phyloP scores from a whole-genome alignment of 2,797 vertebrate species.

The Pagetopsis macropterus region DNA sequence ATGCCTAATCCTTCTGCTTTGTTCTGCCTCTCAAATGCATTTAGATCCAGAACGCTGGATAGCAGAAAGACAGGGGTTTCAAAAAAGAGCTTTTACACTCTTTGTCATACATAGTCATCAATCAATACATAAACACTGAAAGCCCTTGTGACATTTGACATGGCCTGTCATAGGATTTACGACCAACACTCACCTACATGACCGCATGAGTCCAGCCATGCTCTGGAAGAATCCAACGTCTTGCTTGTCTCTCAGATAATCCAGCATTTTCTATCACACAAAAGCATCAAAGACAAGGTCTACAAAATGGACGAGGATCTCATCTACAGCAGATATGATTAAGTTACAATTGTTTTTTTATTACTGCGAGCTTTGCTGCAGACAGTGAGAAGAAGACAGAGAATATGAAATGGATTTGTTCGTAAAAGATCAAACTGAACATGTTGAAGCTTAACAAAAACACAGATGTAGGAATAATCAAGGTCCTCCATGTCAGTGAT shows the following conservation, averaged over 20 bases:
- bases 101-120: slow-evolving; percentile 26
- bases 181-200: slow-evolving; percentile 87
- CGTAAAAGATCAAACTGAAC: neutral
- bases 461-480: neutral
- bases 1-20: slow-evolving; percentile 97
- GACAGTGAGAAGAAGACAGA: neutral
- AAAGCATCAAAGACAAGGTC: slow-evolving; percentile 49
- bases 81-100: slow-evolving; percentile 19
- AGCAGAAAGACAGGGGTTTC: slow-evolving; percentile 10
- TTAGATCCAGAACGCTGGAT: slow-evolving; percentile 93
- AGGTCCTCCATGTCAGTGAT: neutral
- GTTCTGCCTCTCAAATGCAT: slow-evolving; percentile 96
- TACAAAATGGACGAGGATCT: slow-evolving; percentile 15
- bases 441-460: neutral
- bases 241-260: slow-evolving; percentile 91
- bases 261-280: slow-evolving; percentile 92
- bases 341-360: neutral
- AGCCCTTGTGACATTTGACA: slow-evolving; percentile 29
- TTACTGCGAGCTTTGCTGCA: neutral
- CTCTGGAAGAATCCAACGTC: slow-evolving; percentile 96
- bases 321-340: slow-evolving; percentile 17
- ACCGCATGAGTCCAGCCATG: slow-evolving; percentile 91
- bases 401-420: neutral
- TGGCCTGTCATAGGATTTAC: neutral
- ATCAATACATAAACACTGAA: slow-evolving; percentile 8